phyloP scores from a whole-genome alignment of 2,797 vertebrate genomes.

The Discoglossus pictus region DNA sequence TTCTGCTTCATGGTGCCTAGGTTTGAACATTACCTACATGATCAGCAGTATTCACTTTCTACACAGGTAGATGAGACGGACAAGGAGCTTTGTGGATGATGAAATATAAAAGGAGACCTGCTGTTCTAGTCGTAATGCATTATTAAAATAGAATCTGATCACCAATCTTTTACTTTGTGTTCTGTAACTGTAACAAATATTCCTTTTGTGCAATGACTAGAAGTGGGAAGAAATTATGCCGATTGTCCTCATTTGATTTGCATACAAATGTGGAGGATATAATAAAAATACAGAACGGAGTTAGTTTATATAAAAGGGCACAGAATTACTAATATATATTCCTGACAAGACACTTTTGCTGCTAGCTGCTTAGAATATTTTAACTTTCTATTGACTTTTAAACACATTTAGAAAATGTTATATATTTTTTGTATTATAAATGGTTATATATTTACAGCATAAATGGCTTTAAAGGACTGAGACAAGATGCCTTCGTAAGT shows the following conservation, averaged over 20 bases:
- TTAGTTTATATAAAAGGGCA: background rate
- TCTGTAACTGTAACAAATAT: slow-evolving; percentile 25
- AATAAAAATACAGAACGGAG: slow-evolving; percentile 23
- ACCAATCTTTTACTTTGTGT: slow-evolving; percentile 23
- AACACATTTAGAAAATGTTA: too few species aligned
- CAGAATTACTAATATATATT: too few species aligned
- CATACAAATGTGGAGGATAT: slow-evolving; percentile 25
- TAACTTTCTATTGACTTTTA: too few species aligned
- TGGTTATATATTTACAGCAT: too few species aligned
- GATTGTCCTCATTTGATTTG: slow-evolving; percentile 33
- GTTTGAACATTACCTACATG: slow-evolving; percentile 9
- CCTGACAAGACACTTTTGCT: too few species aligned
- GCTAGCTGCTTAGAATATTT: too few species aligned
- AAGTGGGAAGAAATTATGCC: slow-evolving; percentile 29
- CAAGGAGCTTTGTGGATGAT: slow-evolving; percentile 13
- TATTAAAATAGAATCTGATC: slow-evolving; percentile 41
- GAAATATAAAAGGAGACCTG: slow-evolving; percentile 27
- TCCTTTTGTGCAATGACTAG: background rate
- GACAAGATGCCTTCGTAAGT: too few species aligned
- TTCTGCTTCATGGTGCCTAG: background rate
- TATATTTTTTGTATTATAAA: too few species aligned
- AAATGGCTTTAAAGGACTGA: too few species aligned
- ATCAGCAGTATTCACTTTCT: slow-evolving; percentile 29
- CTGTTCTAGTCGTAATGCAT: slow-evolving; percentile 32
- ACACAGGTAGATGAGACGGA: slow-evolving; percentile 28